These are phyloP conservation scores for Scaptomyza graminum DNA, from an alignment of 1,140 invertebrate species.

Conservation along the genomic window DNA sequence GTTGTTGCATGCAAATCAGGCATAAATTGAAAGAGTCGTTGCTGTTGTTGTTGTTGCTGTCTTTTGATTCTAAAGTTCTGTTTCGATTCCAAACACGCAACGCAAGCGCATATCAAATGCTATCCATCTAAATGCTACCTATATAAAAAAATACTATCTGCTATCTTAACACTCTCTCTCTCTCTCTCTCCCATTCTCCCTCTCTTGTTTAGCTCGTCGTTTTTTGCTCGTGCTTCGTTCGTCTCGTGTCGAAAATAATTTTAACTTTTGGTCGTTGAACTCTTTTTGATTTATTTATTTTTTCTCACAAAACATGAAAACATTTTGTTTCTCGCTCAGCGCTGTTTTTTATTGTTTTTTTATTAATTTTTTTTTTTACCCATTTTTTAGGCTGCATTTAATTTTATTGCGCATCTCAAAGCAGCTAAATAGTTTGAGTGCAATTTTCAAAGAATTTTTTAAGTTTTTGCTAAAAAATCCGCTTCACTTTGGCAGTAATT, in stretches of 20 bases:
- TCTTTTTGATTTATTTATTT: conserved; percentile 79
- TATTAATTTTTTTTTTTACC: conserved; percentile 33
- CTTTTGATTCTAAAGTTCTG: neutral
- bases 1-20: conserved; percentile 66
- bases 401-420: conserved; percentile 38
- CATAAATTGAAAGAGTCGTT: conserved; percentile 55
- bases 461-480: no score
- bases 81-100: conserved; percentile 19
- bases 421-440: conserved; percentile 31
- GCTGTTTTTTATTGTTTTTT: conserved; percentile 34
- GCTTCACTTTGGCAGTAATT: no score
- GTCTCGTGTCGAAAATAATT: conserved; percentile 66
- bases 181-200: neutral
- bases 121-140: conserved; percentile 35
- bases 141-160: conserved; percentile 47
- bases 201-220: conserved; percentile 1
- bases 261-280: conserved; percentile 79
- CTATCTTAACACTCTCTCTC: neutral
- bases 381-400: conserved; percentile 19
- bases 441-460: conserved; percentile 4
- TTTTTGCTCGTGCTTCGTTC: conserved; percentile 20
- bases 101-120: conserved; percentile 58
- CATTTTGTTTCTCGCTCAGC: conserved; percentile 22
- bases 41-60: conserved; percentile 28
- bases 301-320: conserved; percentile 55